Evolutionary conservation across 2,888 invertebrate species (phyloP).

Genomic region (Miltochrista miniata): DNA sequence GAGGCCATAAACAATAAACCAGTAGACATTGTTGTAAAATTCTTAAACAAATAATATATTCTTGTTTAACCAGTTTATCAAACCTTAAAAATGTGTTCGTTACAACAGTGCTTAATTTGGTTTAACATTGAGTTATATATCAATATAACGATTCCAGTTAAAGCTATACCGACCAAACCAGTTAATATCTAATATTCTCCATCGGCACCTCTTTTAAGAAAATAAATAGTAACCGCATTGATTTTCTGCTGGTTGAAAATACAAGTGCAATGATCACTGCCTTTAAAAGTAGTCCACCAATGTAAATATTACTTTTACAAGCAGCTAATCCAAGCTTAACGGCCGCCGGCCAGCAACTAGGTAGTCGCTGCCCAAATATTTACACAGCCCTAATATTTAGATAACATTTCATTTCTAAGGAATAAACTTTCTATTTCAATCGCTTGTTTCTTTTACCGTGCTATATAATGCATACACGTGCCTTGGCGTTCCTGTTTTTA

Average conservation of each 20-base stretch:
- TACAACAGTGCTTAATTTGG: constrained; percentile 23
- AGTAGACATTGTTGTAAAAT: no score
- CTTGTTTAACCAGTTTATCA: constrained; percentile 22
- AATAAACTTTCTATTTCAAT: constrained; percentile 56
- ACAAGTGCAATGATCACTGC: constrained; percentile 38
- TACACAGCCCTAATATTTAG: constrained; percentile 64
- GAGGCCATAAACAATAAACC: no score
- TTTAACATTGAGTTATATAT: constrained; percentile 15
- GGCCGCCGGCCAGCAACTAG: constrained; percentile 45
- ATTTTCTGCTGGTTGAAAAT: constrained; percentile 39
- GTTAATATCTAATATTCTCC: constrained; percentile 21
- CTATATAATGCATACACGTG: no score
- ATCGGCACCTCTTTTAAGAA: constrained; percentile 13
- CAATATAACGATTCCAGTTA: constrained; percentile 13
- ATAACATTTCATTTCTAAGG: constrained; percentile 60
- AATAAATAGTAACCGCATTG: constrained; percentile 31
- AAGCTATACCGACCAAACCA: constrained; percentile 21
- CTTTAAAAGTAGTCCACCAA: constrained; percentile 49
- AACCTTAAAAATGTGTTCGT: constrained; percentile 12
- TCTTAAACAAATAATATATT: not conserved
- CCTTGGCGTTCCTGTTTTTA: no score
- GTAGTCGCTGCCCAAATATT: constrained; percentile 57
- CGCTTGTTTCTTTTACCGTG: constrained; percentile 32
- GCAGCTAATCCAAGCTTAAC: constrained; percentile 63
- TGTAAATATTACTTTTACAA: constrained; percentile 66